Evolutionary conservation across 92 coral and sea anemone genomes (phyloP).

Genomic region (Desmophyllum pertusum): DNA sequence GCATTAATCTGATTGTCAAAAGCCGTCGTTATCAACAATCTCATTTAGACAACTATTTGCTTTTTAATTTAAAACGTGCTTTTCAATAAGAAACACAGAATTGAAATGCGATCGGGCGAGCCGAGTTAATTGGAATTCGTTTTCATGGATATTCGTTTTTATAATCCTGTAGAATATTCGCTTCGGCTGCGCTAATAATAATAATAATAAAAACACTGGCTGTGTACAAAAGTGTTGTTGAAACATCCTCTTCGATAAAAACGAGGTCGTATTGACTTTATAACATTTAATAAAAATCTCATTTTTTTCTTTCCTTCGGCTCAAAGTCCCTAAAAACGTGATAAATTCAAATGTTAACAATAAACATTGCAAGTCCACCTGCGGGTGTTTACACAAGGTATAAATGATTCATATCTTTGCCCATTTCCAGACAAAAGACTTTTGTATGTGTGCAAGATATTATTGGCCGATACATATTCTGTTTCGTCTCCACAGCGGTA

Average conservation of each 20-base stretch:
- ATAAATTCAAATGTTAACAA: constrained; percentile 16
- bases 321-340: constrained; percentile 1
- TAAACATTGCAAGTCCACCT: constrained; percentile 17
- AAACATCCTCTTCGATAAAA: neutral
- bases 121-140: neutral
- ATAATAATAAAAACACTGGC: neutral
- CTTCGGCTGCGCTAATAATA: neutral
- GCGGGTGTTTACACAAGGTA: neutral
- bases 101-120: neutral
- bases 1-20: neutral
- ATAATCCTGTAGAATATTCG: neutral
- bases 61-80: neutral
- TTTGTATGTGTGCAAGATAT: neutral
- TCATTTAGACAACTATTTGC: neutral
- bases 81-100: neutral
- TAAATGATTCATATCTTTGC: constrained; percentile 29
- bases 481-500: neutral
- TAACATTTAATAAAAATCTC: neutral
- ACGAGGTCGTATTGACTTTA: neutral
- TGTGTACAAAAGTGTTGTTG: neutral
- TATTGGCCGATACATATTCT: neutral
- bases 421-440: constrained; percentile 3
- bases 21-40: neutral
- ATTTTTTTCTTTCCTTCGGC: neutral
- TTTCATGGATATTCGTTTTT: neutral